phyloP scores from a whole-genome alignment of 2,113 vertebrate genomes.

The Ibidorhyncha struthersii region DNA sequence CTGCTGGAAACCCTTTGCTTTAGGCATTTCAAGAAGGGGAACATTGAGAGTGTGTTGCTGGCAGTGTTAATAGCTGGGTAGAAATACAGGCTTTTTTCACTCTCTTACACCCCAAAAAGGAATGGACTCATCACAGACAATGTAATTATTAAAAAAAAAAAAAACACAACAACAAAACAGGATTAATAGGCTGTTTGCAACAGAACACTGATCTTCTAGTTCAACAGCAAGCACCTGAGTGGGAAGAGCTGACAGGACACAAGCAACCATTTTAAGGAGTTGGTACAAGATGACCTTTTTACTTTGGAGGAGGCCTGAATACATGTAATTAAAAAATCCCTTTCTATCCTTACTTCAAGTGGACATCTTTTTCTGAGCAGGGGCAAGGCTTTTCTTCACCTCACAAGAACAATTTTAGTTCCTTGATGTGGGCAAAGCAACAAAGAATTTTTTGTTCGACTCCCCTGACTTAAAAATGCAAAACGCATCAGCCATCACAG shows the following conservation, averaged over 20 bases:
- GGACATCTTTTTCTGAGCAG: not conserved
- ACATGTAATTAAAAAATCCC: not conserved
- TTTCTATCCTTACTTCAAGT: not conserved
- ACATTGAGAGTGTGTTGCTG: not conserved
- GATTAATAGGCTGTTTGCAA: not conserved
- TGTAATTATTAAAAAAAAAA: not conserved
- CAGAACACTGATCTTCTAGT: not conserved
- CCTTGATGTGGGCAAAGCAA: not conserved
- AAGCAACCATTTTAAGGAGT: not conserved
- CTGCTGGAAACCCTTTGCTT: not conserved
- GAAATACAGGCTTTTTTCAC: not conserved
- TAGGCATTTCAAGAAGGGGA: not conserved
- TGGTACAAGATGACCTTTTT: not conserved
- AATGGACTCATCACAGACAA: not conserved
- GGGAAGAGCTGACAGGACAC: not conserved
- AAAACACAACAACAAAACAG: too few species aligned
- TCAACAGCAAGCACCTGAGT: not conserved
- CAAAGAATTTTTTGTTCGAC: not conserved
- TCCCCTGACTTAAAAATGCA: not conserved
- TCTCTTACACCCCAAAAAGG: fast-evolving
- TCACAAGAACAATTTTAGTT: not conserved
- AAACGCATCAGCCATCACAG: not conserved
- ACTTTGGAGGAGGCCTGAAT: not conserved
- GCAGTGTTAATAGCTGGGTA: not conserved
- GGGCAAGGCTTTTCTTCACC: not conserved